These are phyloP conservation scores for Capromys pilorides DNA, from an alignment of 2,797 vertebrate species.

Conservation along the genomic window DNA sequence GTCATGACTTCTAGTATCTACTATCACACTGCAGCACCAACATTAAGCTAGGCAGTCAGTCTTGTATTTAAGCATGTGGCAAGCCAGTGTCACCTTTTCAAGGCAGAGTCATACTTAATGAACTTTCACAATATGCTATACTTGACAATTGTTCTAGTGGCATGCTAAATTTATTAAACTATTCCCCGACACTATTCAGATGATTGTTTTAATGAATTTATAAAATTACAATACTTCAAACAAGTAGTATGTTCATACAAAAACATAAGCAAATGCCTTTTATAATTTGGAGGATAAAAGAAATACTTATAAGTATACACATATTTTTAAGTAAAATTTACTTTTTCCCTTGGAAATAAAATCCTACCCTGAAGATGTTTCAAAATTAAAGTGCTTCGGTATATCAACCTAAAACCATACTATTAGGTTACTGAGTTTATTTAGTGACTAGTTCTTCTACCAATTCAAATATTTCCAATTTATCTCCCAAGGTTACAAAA, in stretches of 20 bases:
- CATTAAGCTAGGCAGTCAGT: slow-evolving; percentile 5
- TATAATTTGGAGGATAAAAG: slow-evolving; percentile 57
- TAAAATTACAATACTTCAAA: slow-evolving; percentile 77
- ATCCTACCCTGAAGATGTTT: slow-evolving; percentile 52
- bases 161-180: slow-evolving; percentile 61
- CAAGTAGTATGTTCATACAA: slow-evolving; percentile 65
- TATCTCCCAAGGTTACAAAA: slow-evolving; percentile 53
- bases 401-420: slow-evolving; percentile 6
- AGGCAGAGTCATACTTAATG: slow-evolving; percentile 13
- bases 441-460: slow-evolving; percentile 32
- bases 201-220: slow-evolving; percentile 72
- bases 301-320: slow-evolving; percentile 48
- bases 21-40: slow-evolving; percentile 11
- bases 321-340: slow-evolving; percentile 58
- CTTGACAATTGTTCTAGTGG: slow-evolving; percentile 36
- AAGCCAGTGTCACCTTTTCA: neutral
- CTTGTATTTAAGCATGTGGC: neutral
- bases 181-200: slow-evolving; percentile 58
- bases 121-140: slow-evolving; percentile 28
- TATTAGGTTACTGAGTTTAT: slow-evolving; percentile 53
- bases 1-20: neutral
- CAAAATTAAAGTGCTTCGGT: slow-evolving; percentile 51
- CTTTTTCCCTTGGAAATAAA: slow-evolving; percentile 45
- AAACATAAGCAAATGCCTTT: slow-evolving; percentile 57
- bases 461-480: slow-evolving; percentile 54